Conservation (phyloP, 2,113 vertebrate genomes). For the Xyliphius kryptos region DNA sequence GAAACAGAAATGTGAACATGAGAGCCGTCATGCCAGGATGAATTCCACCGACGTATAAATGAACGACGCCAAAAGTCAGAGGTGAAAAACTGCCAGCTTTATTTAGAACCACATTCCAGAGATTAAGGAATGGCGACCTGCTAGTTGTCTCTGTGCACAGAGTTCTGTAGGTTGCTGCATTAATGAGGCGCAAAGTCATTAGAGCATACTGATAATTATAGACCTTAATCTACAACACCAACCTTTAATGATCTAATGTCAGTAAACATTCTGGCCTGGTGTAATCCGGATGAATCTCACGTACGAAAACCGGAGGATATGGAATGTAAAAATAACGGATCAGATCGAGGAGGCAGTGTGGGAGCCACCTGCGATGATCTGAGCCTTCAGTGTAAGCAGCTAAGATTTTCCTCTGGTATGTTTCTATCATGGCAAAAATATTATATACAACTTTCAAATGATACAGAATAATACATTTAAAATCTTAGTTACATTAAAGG, state of each 20-base stretch:
- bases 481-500: slow-evolving; percentile 86
- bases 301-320: slow-evolving; percentile 39
- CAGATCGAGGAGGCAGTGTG: slow-evolving; percentile 24
- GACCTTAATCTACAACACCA: slow-evolving; percentile 38
- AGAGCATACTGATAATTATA: slow-evolving; percentile 38
- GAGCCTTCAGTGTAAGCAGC: slow-evolving; percentile 23
- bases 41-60: background rate
- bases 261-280: slow-evolving; percentile 35
- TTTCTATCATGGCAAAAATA: slow-evolving; percentile 85
- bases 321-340: slow-evolving; percentile 33
- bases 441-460: slow-evolving; percentile 88
- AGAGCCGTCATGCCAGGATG: background rate
- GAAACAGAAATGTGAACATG: background rate
- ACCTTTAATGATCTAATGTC: slow-evolving; percentile 33
- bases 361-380: slow-evolving; percentile 17
- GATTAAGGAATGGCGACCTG: slow-evolving; percentile 40
- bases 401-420: slow-evolving; percentile 60
- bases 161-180: slow-evolving; percentile 34
- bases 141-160: slow-evolving; percentile 24
- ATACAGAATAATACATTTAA: slow-evolving; percentile 82
- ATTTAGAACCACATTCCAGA: slow-evolving; percentile 49
- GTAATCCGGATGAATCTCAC: slow-evolving; percentile 36
- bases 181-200: slow-evolving; percentile 20
- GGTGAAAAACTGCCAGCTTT: slow-evolving; percentile 48
- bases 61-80: slow-evolving; percentile 23